Conservation (phyloP, 2,113 vertebrate species). For the Telmatochromis brachygnathus region DNA sequence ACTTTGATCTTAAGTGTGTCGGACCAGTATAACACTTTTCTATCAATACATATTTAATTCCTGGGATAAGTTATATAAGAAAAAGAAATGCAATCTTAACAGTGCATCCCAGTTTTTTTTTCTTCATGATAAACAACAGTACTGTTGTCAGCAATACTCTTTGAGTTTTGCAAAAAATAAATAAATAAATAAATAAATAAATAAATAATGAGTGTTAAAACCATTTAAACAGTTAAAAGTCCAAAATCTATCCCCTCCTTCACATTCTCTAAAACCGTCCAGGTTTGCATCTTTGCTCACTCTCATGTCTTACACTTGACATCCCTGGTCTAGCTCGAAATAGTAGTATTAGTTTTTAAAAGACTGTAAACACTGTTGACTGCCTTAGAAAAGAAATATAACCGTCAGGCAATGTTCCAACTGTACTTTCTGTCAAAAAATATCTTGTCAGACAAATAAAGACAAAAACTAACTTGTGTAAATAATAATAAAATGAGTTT, state of each 20-base stretch:
- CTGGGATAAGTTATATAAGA: too few relatives aligned
- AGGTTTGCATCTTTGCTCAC: neutral
- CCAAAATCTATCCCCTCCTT: neutral
- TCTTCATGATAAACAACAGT: neutral
- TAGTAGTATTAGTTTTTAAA: neutral
- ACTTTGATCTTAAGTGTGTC: too few relatives aligned
- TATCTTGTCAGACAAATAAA: neutral
- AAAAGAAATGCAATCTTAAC: too few relatives aligned
- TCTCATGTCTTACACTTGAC: neutral
- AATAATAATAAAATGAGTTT: neutral
- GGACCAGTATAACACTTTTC: too few relatives aligned
- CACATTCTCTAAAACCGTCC: neutral
- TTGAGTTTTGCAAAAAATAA: neutral
- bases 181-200: neutral
- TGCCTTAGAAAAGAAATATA: neutral
- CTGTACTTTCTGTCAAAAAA: neutral
- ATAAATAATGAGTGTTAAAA: neutral
- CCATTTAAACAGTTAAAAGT: neutral
- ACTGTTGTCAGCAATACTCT: neutral
- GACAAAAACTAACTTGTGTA: neutral
- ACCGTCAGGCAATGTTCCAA: neutral
- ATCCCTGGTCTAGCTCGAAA: neutral
- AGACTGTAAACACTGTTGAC: neutral
- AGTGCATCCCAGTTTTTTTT: neutral
- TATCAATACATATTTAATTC: too few relatives aligned